Base-by-base conservation (phyloP, 2,888 invertebrate species). In the Panopea generosa region DNA sequence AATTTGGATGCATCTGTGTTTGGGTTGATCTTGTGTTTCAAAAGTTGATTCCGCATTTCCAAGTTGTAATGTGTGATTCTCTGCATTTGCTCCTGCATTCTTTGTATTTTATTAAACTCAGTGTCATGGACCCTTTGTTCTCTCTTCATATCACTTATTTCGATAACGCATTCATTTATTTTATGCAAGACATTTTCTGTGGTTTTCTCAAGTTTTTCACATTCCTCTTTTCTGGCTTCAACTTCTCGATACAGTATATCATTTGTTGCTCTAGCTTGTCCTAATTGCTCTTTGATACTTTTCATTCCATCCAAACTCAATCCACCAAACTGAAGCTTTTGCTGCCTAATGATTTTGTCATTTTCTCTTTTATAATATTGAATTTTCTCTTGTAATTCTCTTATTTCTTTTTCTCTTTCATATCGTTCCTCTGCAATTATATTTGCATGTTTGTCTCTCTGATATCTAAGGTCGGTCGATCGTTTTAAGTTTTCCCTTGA, bases 311-410 rank as follows among this genome's bases (percentile, higher is more conserved):
- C 79, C 11, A 79, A 50, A 6, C 65, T 66, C n/a, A 71, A 49
- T 33, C 6, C 11, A 29, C 79, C 79, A 65, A 65, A 79, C 57
- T 79, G 75, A 4, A 59, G 20, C 22, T 26, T 66, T 52, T 79
- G 79, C n/a, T 79, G 70, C 20, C 66, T 45, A n/a, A 72, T 7
- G 2, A 79, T 29, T 45, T 79, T 79, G 16, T 71, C 75, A 38
- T 75, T 79, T 22, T 79, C 79, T 55, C 47, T 72, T 20, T 47
- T 63, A 26, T 60, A 69, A 38, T 59, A 63, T 16, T 27, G 43
- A 27, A 79, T 79, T 38, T 61, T 75, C 4, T 74, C 72, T n/a
- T 55, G 50, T 7, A 79, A 60, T 26, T 68, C 68, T 7, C 43
- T 24, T 16, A 57, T 57, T 9, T 74, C 74, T 26, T 57, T 20